Evolutionary conservation across 2,888 invertebrate genomes (phyloP), one percentile per base, ranked within the genome.

Genomic region (Lasioglossum figueresi): DNA sequence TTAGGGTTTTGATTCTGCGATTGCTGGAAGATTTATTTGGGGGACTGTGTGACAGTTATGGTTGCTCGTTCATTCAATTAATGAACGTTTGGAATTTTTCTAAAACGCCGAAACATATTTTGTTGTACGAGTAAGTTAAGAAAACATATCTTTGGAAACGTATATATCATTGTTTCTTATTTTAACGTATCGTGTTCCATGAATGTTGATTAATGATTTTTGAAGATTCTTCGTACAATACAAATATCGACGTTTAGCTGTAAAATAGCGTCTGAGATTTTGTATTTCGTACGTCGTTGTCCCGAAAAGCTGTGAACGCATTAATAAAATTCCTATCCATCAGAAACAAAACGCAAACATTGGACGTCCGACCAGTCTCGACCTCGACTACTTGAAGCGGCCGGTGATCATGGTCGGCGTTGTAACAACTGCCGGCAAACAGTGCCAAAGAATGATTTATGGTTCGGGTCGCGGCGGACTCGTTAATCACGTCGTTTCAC

Each of bases 401-500:
- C 16, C 23, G 85, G 85, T 16, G 88, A 85, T 81, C 80, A 43
- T 40, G 48, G 63, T 68, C 59, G 76, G 59, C n/a, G 12, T 14
- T 71, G 79, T 71, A 63, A 76, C 86, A 68, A 82, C 79, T 76
- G 80, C 66, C 40, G 31, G 79, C 48, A 80, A 77, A 77, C 84
- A 52, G 40, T 73, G 84, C 82, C 84, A 76, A 73, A 78, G 78
- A 79, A 77, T 80, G 86, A 87, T 86, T 86, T 82, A 85, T 81
- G 70, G 82, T 37, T 31, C 68, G 66, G 79, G 34, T n/a, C 45
- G 43, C 48, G 70, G 72, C 73, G 63, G 66, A 83, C 83, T 83
- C 91, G 89, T 90, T 90, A 89, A 90, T 90, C 91, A 85, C 81
- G 71, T 59, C 71, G 76, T 78, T 80, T 82, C 80, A 73, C 68